Evolutionary conservation across 2,888 invertebrate genomes (phyloP).

Genomic region (Cotesia congregata): DNA sequence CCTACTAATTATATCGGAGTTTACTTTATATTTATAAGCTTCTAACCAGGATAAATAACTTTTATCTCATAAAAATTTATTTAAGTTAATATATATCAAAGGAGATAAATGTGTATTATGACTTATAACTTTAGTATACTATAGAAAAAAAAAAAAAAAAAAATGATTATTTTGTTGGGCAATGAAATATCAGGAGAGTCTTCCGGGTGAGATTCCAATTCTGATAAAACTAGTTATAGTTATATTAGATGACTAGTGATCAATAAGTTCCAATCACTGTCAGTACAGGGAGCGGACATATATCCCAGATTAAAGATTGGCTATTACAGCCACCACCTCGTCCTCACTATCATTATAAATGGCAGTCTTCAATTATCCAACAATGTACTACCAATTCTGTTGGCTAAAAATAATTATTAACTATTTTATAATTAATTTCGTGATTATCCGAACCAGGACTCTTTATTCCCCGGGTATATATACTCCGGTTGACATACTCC

Average conservation of each 20-base stretch:
- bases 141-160: too few relatives aligned
- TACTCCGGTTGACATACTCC: constrained; percentile 37
- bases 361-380: constrained; percentile 59
- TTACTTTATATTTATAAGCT: too few relatives aligned
- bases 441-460: constrained; percentile 46
- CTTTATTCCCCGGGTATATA: constrained; percentile 58
- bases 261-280: constrained; percentile 17
- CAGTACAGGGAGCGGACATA: constrained; percentile 8
- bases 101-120: too few relatives aligned
- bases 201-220: constrained; percentile 24
- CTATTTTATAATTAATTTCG: constrained; percentile 63
- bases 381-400: constrained; percentile 44
- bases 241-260: constrained; percentile 1
- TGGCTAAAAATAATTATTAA: constrained; percentile 43
- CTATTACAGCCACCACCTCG: constrained; percentile 48
- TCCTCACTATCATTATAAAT: constrained; percentile 62
- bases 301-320: constrained; percentile 21
- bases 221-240: not conserved
- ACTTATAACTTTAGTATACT: too few relatives aligned
- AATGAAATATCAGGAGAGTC: not conserved
- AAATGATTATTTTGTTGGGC: not conserved
- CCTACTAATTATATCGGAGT: too few relatives aligned
- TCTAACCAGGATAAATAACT: too few relatives aligned
- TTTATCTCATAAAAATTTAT: too few relatives aligned
- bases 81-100: too few relatives aligned